Evolutionary conservation across 1,140 invertebrate species (phyloP).

Genomic region (Metopolophium dirhodum): DNA sequence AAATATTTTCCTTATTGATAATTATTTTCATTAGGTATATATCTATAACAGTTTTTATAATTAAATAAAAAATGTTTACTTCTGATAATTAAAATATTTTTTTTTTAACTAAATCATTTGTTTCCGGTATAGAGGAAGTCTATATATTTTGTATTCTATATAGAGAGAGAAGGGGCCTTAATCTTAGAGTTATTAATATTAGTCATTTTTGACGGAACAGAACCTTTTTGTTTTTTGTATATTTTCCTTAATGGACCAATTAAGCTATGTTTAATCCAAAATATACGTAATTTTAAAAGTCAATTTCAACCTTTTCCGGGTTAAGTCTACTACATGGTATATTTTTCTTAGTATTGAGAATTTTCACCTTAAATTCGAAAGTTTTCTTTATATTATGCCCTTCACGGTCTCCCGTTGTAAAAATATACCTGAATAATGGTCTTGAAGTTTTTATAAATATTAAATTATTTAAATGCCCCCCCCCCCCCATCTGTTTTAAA

Average conservation of each 20-base stretch:
- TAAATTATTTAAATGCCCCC: neutral
- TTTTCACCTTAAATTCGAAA: neutral
- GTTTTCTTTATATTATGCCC: neutral
- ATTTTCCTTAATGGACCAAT: neutral
- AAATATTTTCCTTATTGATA: neutral
- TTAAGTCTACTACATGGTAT: neutral
- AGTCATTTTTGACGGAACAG: neutral
- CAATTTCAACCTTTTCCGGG: neutral
- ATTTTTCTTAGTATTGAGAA: neutral
- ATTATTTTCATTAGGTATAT: neutral
- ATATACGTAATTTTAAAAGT: neutral
- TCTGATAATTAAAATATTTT: neutral
- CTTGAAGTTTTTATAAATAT: neutral
- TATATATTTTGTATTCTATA: neutral
- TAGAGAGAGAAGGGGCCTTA: neutral
- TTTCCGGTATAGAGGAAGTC: neutral
- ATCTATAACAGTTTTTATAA: neutral
- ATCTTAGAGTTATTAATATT: constrained; percentile 20
- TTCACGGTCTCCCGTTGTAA: neutral
- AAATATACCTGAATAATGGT: neutral
- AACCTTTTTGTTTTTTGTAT: neutral
- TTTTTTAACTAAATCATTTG: neutral
- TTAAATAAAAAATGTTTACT: neutral
- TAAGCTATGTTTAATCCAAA: neutral
- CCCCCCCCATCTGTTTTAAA: neutral